Base-by-base conservation (phyloP, 2,113 vertebrate genomes). In the Protobothrops flavoviridis region DNA sequence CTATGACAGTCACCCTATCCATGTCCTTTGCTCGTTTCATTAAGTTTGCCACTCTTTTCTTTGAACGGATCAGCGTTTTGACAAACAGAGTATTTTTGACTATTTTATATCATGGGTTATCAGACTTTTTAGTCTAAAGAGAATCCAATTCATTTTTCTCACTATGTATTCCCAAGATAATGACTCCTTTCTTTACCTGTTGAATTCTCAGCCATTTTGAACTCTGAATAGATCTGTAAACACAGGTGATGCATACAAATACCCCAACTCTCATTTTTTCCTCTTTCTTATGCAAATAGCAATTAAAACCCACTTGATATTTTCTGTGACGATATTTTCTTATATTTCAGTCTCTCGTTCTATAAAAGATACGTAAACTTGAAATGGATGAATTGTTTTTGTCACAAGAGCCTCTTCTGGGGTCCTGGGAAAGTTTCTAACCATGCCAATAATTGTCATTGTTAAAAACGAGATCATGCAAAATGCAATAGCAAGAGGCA, bases 391-490 rank as follows among this genome's bases (percentile, higher is more conserved):
- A 94, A 97, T 56, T 95, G 87, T 89, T 95, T 95, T 93, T 91
- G 87, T 94, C 95, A 89, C 85, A 95, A 93, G 96, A 5, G 74
- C 93, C 90, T 93, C 94, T 93, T 94, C 94, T 95, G 95, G 26
- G 29, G 11, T 69, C 94, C 92, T 91, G 92, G 94, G 96, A 94
- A 94, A 81, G 90, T 52, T 53, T 11, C 96, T 95, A 93, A 88
- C 92, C 90, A 94, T 23, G 91, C 96, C 93, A 95, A 95, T 89
- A 94, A 81, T 89, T 94, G 94, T 94, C 89, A 52, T 86, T 64
- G 26, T 81, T 89, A 95, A 96, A 95, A 95, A 81, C 23, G 21
- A 50, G 17, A 12, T 50, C 11, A 1, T 81, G 61, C 3, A 3
- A 81, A 20, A 81, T 81, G 33, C 33, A 39, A 9, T 21, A 39